These are phyloP conservation scores for Ptychodera flava DNA, from an alignment of 35 echinoderm and acorn worm species.

Conservation along the genomic window DNA sequence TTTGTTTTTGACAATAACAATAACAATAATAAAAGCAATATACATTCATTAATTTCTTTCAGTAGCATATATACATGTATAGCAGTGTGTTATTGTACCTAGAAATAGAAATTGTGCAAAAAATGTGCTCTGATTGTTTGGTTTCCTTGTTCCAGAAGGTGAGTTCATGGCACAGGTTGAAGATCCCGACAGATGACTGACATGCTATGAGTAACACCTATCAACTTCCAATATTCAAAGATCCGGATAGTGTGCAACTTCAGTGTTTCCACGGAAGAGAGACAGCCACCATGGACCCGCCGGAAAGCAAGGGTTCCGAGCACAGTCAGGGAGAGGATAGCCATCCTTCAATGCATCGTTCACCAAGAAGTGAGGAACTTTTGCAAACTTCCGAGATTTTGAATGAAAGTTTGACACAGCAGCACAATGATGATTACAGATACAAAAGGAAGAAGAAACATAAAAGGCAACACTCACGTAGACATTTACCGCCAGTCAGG, in stretches of 20 bases:
- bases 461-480: background rate
- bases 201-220: too few species aligned
- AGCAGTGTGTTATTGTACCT: too few species aligned
- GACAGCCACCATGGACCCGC: background rate
- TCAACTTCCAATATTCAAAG: background rate
- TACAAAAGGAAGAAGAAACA: background rate
- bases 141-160: too few species aligned
- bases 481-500: background rate
- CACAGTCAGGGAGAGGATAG: background rate
- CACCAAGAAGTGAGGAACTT: background rate
- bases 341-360: too few species aligned
- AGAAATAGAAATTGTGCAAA: too few species aligned
- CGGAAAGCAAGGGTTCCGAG: background rate
- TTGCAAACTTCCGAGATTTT: background rate
- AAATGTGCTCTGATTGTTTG: too few species aligned
- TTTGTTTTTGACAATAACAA: too few species aligned
- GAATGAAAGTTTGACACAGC: background rate
- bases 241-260: background rate
- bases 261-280: background rate
- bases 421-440: background rate
- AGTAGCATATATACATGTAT: too few species aligned
- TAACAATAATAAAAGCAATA: too few species aligned
- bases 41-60: too few species aligned
- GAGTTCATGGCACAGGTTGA: too few species aligned
- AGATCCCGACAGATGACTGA: too few species aligned